Conservation (phyloP, 2,113 vertebrate species). For the Pseudorhombus dupliciocellatus region DNA sequence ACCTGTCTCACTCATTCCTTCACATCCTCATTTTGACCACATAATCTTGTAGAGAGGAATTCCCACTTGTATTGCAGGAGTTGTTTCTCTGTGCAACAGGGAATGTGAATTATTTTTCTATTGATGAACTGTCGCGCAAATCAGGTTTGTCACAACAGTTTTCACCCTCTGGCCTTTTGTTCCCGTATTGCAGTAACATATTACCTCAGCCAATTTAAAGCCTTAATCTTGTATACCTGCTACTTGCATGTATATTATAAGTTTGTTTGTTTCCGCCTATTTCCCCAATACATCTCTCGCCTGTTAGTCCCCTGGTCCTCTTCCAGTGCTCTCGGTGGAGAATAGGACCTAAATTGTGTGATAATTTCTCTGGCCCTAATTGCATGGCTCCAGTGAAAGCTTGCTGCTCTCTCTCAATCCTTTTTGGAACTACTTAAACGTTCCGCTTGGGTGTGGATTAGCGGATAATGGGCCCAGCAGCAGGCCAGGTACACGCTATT, state of each 20-base stretch:
- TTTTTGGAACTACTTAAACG: constrained; percentile 73
- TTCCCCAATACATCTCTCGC: constrained; percentile 22
- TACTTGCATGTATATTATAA: constrained; percentile 18
- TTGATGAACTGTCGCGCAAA: constrained; percentile 51
- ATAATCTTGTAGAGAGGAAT: constrained; percentile 37
- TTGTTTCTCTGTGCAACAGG: constrained; percentile 24
- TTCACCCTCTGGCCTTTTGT: constrained; percentile 27
- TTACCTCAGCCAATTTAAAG: constrained; percentile 32
- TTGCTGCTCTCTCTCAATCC: constrained; percentile 66
- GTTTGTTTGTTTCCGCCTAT: constrained; percentile 19
- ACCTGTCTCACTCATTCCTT: constrained; percentile 21
- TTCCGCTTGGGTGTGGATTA: constrained; percentile 77
- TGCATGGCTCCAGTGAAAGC: constrained; percentile 65
- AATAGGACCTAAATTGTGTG: constrained; percentile 64
- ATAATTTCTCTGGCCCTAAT: constrained; percentile 71
- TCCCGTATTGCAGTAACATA: neutral
- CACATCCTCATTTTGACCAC: constrained; percentile 31
- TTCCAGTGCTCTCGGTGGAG: constrained; percentile 24
- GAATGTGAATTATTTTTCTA: constrained; percentile 10
- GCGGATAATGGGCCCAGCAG: constrained; percentile 75
- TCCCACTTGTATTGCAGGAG: constrained; percentile 35
- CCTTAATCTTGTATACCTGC: neutral
- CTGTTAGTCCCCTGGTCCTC: constrained; percentile 33
- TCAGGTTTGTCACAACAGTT: constrained; percentile 46
- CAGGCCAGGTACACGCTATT: constrained; percentile 76